Base-by-base conservation (phyloP, 1,140 invertebrate genomes). In the Megathymus violae region DNA sequence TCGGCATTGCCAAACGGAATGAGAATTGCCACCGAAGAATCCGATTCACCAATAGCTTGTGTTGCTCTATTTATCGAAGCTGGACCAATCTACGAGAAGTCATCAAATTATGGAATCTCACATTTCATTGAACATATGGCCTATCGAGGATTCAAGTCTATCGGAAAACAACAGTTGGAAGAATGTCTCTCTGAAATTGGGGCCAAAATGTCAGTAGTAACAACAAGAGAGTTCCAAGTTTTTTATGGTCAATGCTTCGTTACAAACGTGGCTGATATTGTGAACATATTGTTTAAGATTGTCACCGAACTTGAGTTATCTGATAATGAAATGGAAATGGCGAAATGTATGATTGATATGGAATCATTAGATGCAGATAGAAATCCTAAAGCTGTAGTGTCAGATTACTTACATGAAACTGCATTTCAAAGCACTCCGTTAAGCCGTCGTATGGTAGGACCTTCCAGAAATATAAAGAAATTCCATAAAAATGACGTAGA, bases 51-150 rank as follows among this genome's bases (percentile, higher is more conserved):
- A 0, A n/a, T 86, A 7, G 66, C 93, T 34, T 96, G 95, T 9
- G 93, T 96, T 64, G 94, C 95, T 16, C 76, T 97, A 3, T 96
- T 94, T 92, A 94, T 96, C 69, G 94, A 96, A 92, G 94, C 94
- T 17, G 96, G 96, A 10, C 93, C 94, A 47, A 81, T 95, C 40
- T 96, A 93, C 82, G 96, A 97, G 86, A 94, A 84, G 50, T 91
- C 92, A 16, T 80, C 85, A 34, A 96, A 94, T 76, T 96, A 96
- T 88, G 96, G 96, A 34, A 93, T 94, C 7, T 94, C 95, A 5
- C 95, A 96, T 84, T 96, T 96, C 71, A 86, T 97, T 16, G 96
- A 97, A 78, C 96, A 96, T 74, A 95, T 97, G 94, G 94, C 94
- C 4, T 97, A 95, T 74, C 96, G 96, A 90, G 95, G 95, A 14